Base-by-base conservation (phyloP, 2,797 vertebrate genomes). In the Gallirallus australis region DNA sequence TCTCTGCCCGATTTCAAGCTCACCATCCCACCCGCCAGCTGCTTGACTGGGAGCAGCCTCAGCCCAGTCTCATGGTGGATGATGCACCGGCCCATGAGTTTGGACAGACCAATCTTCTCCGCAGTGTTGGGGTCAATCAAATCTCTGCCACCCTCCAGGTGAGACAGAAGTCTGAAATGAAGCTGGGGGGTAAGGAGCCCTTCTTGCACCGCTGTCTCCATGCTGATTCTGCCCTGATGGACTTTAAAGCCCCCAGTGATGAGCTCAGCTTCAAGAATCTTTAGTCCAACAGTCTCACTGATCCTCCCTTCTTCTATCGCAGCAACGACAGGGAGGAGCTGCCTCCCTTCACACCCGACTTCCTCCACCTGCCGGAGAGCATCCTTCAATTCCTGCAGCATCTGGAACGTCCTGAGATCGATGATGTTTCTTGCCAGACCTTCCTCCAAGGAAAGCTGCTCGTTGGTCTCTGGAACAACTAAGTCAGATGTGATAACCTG, bases 61-160 rank as follows among this genome's bases (percentile, higher is more conserved):
- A 98, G 96, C 6, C 99, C 98, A 0, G 98, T 99, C 72, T 98
- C 98, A 1, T 98, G 97, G 73, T 98, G 98, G 18, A 96, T 8
- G 82, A 99, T 97, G 92, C 98, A 99, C 9, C 98, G 98, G 13
- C 97, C 97, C 86, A 98, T 96, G n/a, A 99, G 98, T 91, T 99
- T 98, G 0, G 91, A 15, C 3, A 99, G 97, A 63, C 88, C 96
- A 27, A 99, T 86, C 85, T 98, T 99, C 96, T 99, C 99, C 23
- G 99, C 99, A 14, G 99, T 99, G 97, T 99, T 99, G 77, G 99
- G 99, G 97, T 99, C 99, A 37, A 99, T 98, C 92, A 99, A 97
- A 80, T 99, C 98, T 94, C 96, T 98, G 15, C 77, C 95, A 48
- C 97, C 96, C 31, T 97, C 97, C 88, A 98, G 47, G 65, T 97